Conservation (phyloP, 2,888 invertebrate genomes). For the Terebella lapidaria region DNA sequence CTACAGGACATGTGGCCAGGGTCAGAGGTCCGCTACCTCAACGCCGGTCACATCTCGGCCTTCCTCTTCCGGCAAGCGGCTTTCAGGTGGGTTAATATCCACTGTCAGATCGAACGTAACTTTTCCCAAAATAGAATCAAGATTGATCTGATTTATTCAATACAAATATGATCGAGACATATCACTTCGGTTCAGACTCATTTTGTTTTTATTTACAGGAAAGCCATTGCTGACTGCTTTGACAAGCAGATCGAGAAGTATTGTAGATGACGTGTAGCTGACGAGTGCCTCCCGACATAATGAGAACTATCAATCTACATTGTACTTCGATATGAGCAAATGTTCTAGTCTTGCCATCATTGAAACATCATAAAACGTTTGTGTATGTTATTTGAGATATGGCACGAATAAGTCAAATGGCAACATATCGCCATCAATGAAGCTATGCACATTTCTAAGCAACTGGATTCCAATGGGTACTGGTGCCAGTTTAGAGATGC, state of each 20-base stretch:
- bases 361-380: too few species aligned
- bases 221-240: conserved; percentile 46
- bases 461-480: too few species aligned
- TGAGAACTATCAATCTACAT: too few species aligned
- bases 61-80: conserved; percentile 77
- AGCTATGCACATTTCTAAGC: too few species aligned
- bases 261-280: conserved; percentile 6
- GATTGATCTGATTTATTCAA: neutral
- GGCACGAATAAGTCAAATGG: too few species aligned
- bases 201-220: conserved; percentile 67
- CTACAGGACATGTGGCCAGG: conserved; percentile 91
- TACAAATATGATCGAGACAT: neutral
- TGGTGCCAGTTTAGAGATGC: too few species aligned
- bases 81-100: conserved; percentile 71
- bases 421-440: too few species aligned
- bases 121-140: neutral
- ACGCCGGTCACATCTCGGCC: conserved; percentile 69
- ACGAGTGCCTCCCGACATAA: too few species aligned
- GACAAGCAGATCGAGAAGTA: conserved; percentile 34
- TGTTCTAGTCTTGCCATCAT: too few species aligned
- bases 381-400: too few species aligned
- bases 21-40: conserved; percentile 77
- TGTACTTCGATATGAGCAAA: too few species aligned
- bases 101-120: too few species aligned
- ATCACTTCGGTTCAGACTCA: neutral